phyloP scores from a whole-genome alignment of 2,113 vertebrate genomes.

The Hippopotamus amphibius region DNA sequence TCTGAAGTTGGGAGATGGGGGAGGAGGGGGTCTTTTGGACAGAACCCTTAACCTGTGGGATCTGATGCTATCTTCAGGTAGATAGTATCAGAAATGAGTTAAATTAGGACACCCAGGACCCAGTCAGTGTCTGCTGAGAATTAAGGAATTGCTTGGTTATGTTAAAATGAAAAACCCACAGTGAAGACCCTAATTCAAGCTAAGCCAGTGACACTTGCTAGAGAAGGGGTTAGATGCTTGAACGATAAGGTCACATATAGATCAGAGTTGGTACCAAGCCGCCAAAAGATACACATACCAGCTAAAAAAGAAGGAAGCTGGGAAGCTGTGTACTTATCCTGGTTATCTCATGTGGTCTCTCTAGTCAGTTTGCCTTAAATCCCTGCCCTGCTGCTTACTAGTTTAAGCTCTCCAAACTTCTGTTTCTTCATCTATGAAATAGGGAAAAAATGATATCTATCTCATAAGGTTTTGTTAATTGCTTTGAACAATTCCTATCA shows the following conservation, averaged over 20 bases:
- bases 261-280: background rate
- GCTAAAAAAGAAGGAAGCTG: background rate
- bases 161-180: background rate
- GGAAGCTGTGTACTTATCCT: background rate
- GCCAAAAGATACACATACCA: background rate
- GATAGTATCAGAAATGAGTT: background rate
- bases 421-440: background rate
- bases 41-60: background rate
- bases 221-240: background rate
- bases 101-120: background rate
- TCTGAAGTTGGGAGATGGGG: background rate
- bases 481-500: background rate
- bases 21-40: background rate
- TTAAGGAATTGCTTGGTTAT: background rate
- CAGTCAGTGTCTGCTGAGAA: background rate
- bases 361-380: background rate
- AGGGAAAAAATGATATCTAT: background rate
- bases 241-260: background rate
- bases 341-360: background rate
- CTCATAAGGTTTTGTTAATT: background rate
- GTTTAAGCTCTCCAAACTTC: background rate
- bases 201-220: background rate
- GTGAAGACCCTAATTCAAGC: background rate
- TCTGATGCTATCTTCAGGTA: background rate
- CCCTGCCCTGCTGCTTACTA: background rate